These are phyloP conservation scores for Tenthredo livida DNA, from an alignment of 2,888 invertebrate genomes.

Conservation along the genomic window DNA sequence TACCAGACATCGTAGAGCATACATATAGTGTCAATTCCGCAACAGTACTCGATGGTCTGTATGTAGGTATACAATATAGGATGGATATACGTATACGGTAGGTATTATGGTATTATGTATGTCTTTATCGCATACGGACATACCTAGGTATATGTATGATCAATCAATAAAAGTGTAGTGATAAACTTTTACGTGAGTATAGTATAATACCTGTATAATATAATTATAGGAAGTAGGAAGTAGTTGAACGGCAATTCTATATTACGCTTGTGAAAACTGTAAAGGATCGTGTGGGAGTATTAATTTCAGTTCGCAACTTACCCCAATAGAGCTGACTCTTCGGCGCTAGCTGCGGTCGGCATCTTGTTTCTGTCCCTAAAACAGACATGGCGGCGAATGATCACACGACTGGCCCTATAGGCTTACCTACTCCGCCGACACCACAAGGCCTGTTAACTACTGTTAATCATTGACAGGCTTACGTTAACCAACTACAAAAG, in stretches of 20 bases:
- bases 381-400: constrained; percentile 76
- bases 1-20: not conserved
- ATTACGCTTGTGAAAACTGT: constrained; percentile 1
- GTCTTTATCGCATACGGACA: not conserved
- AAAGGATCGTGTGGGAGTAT: constrained; percentile 32
- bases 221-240: not conserved
- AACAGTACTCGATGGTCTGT: not conserved
- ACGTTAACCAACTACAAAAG: constrained; percentile 22
- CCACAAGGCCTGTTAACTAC: constrained; percentile 43
- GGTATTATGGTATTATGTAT: too few species aligned
- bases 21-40: not conserved
- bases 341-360: constrained; percentile 86
- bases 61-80: not conserved
- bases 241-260: constrained; percentile 16
- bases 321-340: constrained; percentile 94
- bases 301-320: constrained; percentile 80
- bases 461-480: constrained; percentile 48
- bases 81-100: not conserved
- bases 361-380: constrained; percentile 81
- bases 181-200: constrained; percentile 4
- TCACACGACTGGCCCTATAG: constrained; percentile 72
- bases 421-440: constrained; percentile 59
- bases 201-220: not conserved
- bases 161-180: not conserved
- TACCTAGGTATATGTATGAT: too few species aligned